These are phyloP conservation scores for Pampus argenteus DNA, from an alignment of 2,797 vertebrate species.

Conservation along the genomic window DNA sequence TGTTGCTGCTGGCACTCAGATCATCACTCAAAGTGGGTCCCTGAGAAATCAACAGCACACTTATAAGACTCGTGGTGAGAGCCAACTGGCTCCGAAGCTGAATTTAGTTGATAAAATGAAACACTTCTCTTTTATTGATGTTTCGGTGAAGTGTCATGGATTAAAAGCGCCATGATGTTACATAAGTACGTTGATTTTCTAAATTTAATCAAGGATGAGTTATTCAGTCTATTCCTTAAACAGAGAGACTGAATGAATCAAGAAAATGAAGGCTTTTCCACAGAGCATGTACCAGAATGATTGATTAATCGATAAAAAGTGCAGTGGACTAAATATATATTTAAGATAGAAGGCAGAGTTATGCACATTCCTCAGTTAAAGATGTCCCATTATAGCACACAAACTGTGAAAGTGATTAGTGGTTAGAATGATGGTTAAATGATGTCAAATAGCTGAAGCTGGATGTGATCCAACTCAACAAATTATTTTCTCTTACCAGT, in stretches of 20 bases:
- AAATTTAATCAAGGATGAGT: constrained; percentile 29
- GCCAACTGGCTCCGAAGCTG: constrained; percentile 22
- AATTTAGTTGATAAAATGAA: constrained; percentile 40
- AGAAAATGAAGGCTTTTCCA: constrained; percentile 3
- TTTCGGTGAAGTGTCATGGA: constrained; percentile 26
- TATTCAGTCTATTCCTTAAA: constrained; percentile 19
- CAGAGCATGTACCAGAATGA: constrained; percentile 6
- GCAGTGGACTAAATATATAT: constrained; percentile 23
- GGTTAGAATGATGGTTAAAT: constrained; percentile 11
- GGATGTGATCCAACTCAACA: constrained; percentile 29
- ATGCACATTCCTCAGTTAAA: constrained; percentile 31
- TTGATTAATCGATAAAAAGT: constrained; percentile 32
- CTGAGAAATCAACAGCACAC: constrained; percentile 76
- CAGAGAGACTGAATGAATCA: constrained; percentile 26
- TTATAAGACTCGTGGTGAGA: constrained; percentile 18
- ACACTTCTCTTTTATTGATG: constrained; percentile 23
- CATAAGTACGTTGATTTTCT: constrained; percentile 31
- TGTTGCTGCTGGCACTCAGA: constrained; percentile 93
- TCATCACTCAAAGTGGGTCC: constrained; percentile 88
- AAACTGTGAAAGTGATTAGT: constrained; percentile 37
- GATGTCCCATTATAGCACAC: constrained; percentile 18
- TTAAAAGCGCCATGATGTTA: constrained; percentile 22
- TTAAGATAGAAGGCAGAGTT: constrained; percentile 8
- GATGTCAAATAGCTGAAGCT: constrained; percentile 4
- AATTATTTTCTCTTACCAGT: constrained; percentile 13